Evolutionary conservation across 2,888 invertebrate genomes (phyloP).

Genomic region (Teleiodes luculella): DNA sequence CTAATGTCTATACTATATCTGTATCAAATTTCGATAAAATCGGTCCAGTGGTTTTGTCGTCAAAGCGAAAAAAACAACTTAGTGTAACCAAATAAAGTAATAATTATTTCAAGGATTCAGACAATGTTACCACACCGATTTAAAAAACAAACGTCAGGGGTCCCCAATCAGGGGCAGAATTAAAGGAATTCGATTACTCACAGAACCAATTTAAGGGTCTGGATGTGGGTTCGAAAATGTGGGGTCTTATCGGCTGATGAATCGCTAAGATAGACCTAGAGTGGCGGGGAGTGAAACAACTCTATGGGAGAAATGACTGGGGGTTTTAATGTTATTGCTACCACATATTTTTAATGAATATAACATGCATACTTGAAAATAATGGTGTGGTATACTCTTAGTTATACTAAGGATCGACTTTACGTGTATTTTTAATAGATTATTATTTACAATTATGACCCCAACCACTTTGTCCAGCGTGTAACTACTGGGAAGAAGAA

Average conservation of each 20-base stretch:
- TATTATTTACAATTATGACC: too few relatives aligned
- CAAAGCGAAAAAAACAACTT: too few relatives aligned
- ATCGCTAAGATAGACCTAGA: constrained; percentile 2
- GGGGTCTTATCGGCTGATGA: constrained; percentile 31
- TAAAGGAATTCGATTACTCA: constrained; percentile 51
- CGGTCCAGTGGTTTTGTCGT: too few relatives aligned
- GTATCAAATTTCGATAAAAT: too few relatives aligned
- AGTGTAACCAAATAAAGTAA: too few relatives aligned
- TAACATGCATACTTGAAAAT: neutral
- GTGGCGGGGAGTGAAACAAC: neutral
- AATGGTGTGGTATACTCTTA: too few relatives aligned
- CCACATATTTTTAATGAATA: neutral
- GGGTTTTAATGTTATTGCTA: constrained; percentile 10
- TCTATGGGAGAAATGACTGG: constrained; percentile 1
- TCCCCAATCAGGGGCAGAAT: constrained; percentile 37
- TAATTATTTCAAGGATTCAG: too few relatives aligned
- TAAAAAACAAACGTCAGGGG: constrained; percentile 11
- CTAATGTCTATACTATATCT: too few relatives aligned
- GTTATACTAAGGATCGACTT: too few relatives aligned
- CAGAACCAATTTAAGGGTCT: constrained; percentile 38
- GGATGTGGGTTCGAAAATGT: constrained; percentile 23
- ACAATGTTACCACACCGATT: neutral
- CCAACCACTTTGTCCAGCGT: too few relatives aligned
- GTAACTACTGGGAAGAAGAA: too few relatives aligned
- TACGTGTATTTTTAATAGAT: too few relatives aligned